Evolutionary conservation across 92 coral and sea anemone species (phyloP).

Genomic region (Paragorgia papillata): DNA sequence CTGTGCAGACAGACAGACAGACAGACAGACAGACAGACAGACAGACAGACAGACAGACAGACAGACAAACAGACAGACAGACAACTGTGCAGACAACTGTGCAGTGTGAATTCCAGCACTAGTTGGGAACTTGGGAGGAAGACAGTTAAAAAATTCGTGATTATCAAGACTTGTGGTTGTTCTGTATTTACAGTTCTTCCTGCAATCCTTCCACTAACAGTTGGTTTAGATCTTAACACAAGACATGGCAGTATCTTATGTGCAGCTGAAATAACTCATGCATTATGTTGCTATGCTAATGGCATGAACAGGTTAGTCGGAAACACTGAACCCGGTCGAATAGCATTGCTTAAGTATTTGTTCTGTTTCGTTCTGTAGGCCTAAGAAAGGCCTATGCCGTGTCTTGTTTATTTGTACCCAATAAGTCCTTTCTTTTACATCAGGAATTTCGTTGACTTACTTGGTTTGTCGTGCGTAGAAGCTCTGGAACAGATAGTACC

Average conservation of each 20-base stretch:
- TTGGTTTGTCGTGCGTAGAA: slow-evolving; percentile 57
- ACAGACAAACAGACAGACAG: too few species aligned
- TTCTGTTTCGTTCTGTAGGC: too few species aligned
- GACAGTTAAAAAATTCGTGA: too few species aligned
- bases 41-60: background rate
- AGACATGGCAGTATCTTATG: slow-evolving; percentile 91
- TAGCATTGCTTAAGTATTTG: too few species aligned
- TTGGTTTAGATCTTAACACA: slow-evolving; percentile 75
- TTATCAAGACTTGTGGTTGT: background rate
- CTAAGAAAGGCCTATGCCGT: too few species aligned
- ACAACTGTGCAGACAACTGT: too few species aligned
- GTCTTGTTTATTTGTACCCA: background rate
- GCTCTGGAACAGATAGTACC: slow-evolving; percentile 76
- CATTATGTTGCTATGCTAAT: slow-evolving; percentile 63
- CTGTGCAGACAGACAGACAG: background rate
- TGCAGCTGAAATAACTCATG: slow-evolving; percentile 80
- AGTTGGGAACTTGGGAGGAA: too few species aligned
- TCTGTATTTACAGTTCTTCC: slow-evolving; percentile 64
- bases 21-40: background rate
- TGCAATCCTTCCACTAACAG: slow-evolving; percentile 69
- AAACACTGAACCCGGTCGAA: too few species aligned
- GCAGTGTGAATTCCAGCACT: too few species aligned
- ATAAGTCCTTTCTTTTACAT: background rate
- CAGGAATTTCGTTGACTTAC: slow-evolving; percentile 64
- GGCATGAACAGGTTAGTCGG: slow-evolving; percentile 66